Base-by-base conservation (phyloP, 2,888 invertebrate genomes). In the Ischnus inquisitorius region DNA sequence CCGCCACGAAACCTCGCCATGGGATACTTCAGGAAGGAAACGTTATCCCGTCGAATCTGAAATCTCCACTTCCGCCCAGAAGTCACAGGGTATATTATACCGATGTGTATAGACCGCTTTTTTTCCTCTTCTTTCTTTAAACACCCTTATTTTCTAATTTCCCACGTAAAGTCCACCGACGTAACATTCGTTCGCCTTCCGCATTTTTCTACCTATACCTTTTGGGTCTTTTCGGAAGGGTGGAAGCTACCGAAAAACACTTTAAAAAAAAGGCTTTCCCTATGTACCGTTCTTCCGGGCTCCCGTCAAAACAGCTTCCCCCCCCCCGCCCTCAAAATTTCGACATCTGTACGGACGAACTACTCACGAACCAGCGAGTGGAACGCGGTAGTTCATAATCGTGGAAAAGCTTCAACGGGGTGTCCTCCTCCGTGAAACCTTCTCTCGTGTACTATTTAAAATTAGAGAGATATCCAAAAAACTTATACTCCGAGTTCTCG, bases 31-130 rank as follows among this genome's bases (percentile, higher is more conserved):
- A 88, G 89, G 88, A 90, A 90, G 90, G 89, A 90, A 90, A 88
- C 86, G 86, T 85, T 88, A 88, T 87, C 88, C 90, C 82, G 62
- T 84, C 76, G 82, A 88, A 90, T 89, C 87, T 89, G 80, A 83
- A 88, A 90, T 89, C 89, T 88, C 87, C 85, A 88, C 88, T 91
- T 91, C 91, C 91, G 91, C 87, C 86, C 74, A 80, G 78, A 78
- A 84, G 84, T 84, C 84, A 81, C 81, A 28, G 67, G 64, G 71
- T 71, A 83, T 65, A 71, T n/a, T n/a, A 67, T 80, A 64, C 60
- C 69, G 71, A 10, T 64, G 65, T 75, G 16, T 43, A 76, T 12
- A 65, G 46, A 78, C 77, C 74, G 57, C 74, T 78, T 84, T 83
- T 65, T 78, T 81, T 80, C 78, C 80, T 75, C 1, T 0, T 51